phyloP scores from a whole-genome alignment of 2,888 invertebrate genomes.

The Blera fallax region DNA sequence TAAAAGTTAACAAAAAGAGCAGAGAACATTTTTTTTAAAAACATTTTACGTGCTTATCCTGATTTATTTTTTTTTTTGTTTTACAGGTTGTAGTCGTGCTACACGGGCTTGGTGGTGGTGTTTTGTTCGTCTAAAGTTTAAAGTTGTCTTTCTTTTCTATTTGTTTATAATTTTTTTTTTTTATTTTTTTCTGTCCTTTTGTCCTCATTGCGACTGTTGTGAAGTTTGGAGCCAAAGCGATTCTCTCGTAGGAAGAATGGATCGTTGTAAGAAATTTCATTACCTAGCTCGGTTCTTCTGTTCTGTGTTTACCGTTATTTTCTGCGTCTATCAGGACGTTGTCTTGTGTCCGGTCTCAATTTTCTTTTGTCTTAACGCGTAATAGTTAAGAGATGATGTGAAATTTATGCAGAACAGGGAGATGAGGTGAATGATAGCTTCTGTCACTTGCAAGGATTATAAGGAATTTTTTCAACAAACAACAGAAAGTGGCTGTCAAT shows the following conservation, averaged over 20 bases:
- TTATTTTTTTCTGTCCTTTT: slow-evolving; percentile 35
- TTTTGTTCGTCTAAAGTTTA: slow-evolving; percentile 36
- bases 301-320: background rate
- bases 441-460: background rate
- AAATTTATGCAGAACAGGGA: background rate
- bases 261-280: slow-evolving; percentile 54
- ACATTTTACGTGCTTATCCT: slow-evolving; percentile 39
- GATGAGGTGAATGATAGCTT: background rate
- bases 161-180: slow-evolving; percentile 54
- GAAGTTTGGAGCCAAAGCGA: background rate
- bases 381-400: background rate
- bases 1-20: slow-evolving; percentile 32
- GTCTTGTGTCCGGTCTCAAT: slow-evolving; percentile 16
- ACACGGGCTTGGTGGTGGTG: slow-evolving; percentile 26
- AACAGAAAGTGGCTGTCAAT: background rate
- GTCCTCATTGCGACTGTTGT: slow-evolving; percentile 43
- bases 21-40: slow-evolving; percentile 9
- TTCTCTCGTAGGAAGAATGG: background rate
- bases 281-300: slow-evolving; percentile 14
- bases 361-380: background rate
- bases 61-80: slow-evolving; percentile 14
- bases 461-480: background rate
- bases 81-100: slow-evolving; percentile 15
- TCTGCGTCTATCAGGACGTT: slow-evolving; percentile 8
- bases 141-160: slow-evolving; percentile 46